A percentile compares a stretch with the other conserved stretches of the same genome.
Conservation (phyloP, 2,113 vertebrate species). For the Lamprotornis superbus region DNA sequence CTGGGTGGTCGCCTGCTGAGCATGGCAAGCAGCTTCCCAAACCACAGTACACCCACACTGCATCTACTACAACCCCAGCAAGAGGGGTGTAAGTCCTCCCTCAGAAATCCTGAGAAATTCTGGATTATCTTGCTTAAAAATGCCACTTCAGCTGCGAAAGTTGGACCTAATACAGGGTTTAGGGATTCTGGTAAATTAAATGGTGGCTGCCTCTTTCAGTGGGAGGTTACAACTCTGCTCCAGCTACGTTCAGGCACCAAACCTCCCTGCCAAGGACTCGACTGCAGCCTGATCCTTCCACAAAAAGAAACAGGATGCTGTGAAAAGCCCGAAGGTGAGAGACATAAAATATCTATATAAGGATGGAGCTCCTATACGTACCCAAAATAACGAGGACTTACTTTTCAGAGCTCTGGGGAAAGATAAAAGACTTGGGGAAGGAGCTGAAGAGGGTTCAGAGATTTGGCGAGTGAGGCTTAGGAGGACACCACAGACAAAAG, state of each 20-base stretch:
- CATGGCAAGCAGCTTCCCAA: neutral
- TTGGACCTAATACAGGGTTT: neutral
- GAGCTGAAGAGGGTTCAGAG: neutral
- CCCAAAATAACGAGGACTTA: neutral
- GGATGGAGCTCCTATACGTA: neutral
- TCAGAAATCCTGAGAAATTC: neutral
- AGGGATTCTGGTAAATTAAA: neutral
- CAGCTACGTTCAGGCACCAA: neutral
- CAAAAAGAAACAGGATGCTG: neutral
- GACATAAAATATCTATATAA: neutral
- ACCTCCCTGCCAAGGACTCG: neutral
- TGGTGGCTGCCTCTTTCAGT: neutral
- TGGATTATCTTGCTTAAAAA: neutral
- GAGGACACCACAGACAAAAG: neutral
- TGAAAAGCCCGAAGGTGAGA: neutral
- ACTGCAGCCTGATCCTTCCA: neutral
- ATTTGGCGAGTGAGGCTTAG: neutral
- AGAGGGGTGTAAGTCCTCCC: neutral
- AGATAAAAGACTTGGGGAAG: neutral
- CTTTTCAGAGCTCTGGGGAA: neutral
- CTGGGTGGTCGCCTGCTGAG: neutral
- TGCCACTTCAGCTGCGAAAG: neutral
- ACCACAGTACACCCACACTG: neutral
- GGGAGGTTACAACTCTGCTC: neutral
- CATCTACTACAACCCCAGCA: neutral